Evolutionary conservation across 1,140 invertebrate species (phyloP), one percentile per base, ranked within the genome.

Genomic region (Drosophila mojavensis): DNA sequence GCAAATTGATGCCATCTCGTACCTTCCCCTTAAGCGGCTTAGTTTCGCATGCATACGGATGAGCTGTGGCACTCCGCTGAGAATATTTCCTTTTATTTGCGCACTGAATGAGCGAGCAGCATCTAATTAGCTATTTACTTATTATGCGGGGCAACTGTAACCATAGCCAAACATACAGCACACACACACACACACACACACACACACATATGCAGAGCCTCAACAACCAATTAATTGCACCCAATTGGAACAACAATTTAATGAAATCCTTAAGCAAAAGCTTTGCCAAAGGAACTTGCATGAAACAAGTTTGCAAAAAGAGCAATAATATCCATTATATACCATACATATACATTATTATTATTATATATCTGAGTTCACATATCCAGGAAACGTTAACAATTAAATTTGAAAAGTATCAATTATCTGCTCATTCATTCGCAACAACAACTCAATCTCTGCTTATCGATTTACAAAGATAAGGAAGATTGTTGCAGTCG

Each of bases 111-210:
- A 33, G 30, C 2, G 20, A 33, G 28, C 53, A 56, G 2, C 17
- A 36, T 48, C 39, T 64, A 71, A 78, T 78, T 70, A 58, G 58
- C 58, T 30, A 13, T 17, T 30, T 47, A 28, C n/a, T 43, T 58
- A 15, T 15, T 41, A 15, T 26, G 15, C 9, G 11, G 43, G n/a
- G 5, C 36, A 58, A 13, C 26, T 60, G n/a, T 47, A 30, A 3
- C 56, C 56, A 47, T 30, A 41, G 13, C 3, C 41, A 43, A 58
- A 26, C 36, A 39, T 3, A 11, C 36, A 39, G 11, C 36, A 11
- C 36, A 39, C 11, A 13, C 36, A 39, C 36, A 17, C 43, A 45
- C 43, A 17, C 6, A 5, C 6, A 17, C 9, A 13, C 3, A 5
- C 2, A 45, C 28, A 11, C 48, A 24, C 17, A 17, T 17, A 17